phyloP scores from a whole-genome alignment of 2,113 vertebrate species.

The Anolis sagrei region DNA sequence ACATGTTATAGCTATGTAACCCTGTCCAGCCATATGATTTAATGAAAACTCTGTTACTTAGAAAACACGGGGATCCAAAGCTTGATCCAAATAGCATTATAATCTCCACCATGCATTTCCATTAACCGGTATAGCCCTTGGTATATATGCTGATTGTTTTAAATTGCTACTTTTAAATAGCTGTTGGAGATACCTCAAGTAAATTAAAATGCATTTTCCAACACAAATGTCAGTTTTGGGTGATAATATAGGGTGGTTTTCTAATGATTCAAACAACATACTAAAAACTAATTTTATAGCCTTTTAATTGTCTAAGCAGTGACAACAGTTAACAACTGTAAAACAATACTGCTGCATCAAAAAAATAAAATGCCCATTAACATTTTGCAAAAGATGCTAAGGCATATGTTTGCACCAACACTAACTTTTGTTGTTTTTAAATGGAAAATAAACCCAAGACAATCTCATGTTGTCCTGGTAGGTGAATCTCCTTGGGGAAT shows the following conservation, averaged over 20 bases:
- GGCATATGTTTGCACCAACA: background rate
- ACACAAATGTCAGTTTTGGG: background rate
- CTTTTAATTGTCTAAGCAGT: background rate
- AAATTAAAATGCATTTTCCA: background rate
- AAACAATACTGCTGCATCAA: background rate
- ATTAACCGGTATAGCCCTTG: background rate
- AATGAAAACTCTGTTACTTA: conserved; percentile 5
- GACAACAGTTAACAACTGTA: background rate
- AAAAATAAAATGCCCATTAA: background rate
- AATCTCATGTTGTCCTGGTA: background rate
- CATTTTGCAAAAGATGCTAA: background rate
- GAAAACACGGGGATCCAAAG: background rate
- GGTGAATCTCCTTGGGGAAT: background rate
- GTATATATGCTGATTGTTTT: background rate
- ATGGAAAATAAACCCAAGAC: background rate
- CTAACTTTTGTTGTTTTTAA: background rate
- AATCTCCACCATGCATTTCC: background rate
- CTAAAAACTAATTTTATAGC: background rate
- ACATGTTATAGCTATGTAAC: too few relatives aligned
- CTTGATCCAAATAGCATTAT: background rate
- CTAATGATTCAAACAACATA: background rate
- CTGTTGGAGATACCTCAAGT: background rate
- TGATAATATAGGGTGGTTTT: background rate
- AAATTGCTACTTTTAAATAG: background rate
- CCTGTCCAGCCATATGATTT: too few relatives aligned